Base-by-base conservation (phyloP, 2,888 invertebrate species). In the Drosophila differens region DNA sequence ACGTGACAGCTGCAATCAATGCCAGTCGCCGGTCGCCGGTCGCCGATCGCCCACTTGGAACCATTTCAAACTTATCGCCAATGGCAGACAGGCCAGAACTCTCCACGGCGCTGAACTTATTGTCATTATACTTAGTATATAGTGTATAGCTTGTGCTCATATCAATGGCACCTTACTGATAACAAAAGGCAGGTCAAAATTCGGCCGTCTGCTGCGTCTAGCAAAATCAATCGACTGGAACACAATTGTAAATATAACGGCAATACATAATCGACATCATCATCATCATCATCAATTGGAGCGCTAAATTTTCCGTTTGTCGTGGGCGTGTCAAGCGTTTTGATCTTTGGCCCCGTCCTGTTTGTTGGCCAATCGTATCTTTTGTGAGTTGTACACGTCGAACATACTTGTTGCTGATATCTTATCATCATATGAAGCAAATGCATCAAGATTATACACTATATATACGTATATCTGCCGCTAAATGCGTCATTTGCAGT, bases 81-180 rank as follows among this genome's bases (percentile, higher is more conserved):
- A 28, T 25, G 25, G 47, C 47, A 28, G 16, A 47, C 47, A 28
- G 25, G 4, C 47, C 16, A 25, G 25, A 47, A 47, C 16, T 47
- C 22, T 33, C 35, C 35, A 10, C 19, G 35, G 2, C 22, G 60
- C 33, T 12, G 7, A 44, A 39, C 47, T 37, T 63, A 55, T 51
- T 16, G 37, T 12, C 25, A 39, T 33, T 37, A 52, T 16, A 4
- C 4, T n/a, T 3, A 10, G 12, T 28, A 55, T 14, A 28, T 35
- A 16, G n/a, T 12, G 12, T 39, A 37, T 30, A 44, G 28, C 70
- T 22, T 49, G 33, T 33, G 57, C 55, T 22, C 33, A 32, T 49
- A 68, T 49, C 49, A 55, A 41, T 52, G 58, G 32, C 47, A 25
- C 54, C 12, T 62, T 35, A 9, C 22, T 74, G 70, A 81, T 77